Base-by-base conservation (phyloP, 2,113 vertebrate species). In the Lynx canadensis region DNA sequence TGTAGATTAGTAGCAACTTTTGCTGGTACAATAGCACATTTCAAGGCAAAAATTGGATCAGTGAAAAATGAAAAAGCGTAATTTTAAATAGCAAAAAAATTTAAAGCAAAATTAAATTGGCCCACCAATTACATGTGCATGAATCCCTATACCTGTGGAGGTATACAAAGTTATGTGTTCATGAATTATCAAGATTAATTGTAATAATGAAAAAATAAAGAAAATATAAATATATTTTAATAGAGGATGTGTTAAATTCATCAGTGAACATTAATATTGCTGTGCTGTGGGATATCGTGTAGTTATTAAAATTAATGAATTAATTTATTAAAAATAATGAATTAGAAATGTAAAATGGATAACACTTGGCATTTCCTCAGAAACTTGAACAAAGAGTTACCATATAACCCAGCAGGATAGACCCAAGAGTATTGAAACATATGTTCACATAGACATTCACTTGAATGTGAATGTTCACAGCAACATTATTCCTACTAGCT, bases 41-140 rank as follows among this genome's bases (percentile, higher is more conserved):
- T 94, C 60, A 86, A 89, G 91, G 55, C 33, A 96, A 89, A 97
- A 80, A 52, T 29, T n/a, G 29, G 78, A 78, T 84, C 33, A 76
- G 36, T 52, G 38, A 65, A 89, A 89, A 27, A 52, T 80, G 79
- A 79, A 87, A 94, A n/a, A 79, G 21, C 14, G 50, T 60, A 52
- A 38, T 52, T 91, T 79, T 50, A 74, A 84, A 93, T 4, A 76
- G 13, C n/a, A 85, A 93, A 78, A 85, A 41, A 31, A 25, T 78
- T 21, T 41, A 15, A 69, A 45, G 55, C 21, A 57, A 69, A 52
- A 45, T 78, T 86, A 87, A 78, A 94, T 27, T 60, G 79, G 23
- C 45, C 45, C 60, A 95, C 41, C 29, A 68, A 79, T 82, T 95
- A 94, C 73, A 82, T 1, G 33, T 52, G 76, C 27, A 95, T 85